Percentiles rank a stretch among this genome's conserved stretches.
phyloP scores from a whole-genome alignment of 2,113 vertebrate genomes.

The Pomatorhinus ruficollis region DNA sequence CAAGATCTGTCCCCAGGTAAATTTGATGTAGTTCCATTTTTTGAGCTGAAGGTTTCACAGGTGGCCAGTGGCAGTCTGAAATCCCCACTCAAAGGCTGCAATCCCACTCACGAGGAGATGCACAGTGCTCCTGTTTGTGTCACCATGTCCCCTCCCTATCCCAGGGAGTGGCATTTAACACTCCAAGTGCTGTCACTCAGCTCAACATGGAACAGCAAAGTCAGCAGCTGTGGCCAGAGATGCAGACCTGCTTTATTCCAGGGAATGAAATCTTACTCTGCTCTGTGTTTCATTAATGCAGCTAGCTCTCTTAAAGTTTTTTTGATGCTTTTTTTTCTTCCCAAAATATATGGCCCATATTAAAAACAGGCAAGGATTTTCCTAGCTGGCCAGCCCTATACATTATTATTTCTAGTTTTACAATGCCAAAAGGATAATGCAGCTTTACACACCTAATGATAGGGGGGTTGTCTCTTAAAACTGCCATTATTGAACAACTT shows the following conservation, averaged over 20 bases:
- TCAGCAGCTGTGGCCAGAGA: not conserved
- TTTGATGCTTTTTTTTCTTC: not conserved
- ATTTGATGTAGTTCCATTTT: fast-evolving
- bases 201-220: not conserved
- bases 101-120: fast-evolving
- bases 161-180: not conserved
- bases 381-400: not conserved
- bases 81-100: not conserved
- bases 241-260: not conserved
- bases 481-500: not conserved
- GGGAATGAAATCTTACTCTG: not conserved
- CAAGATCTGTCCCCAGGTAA: not conserved
- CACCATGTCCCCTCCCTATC: fast-evolving
- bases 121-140: not conserved
- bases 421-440: not conserved
- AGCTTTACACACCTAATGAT: not conserved
- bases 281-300: not conserved
- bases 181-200: not conserved
- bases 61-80: not conserved
- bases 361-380: not conserved
- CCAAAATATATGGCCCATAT: not conserved
- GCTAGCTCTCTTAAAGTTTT: not conserved
- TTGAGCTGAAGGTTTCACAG: not conserved
- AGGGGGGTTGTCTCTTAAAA: not conserved
- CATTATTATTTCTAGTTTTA: not conserved